Evolutionary conservation across 1,140 invertebrate species (phyloP), one percentile per base, ranked within the genome.

Genomic region (Drosophila guanche): DNA sequence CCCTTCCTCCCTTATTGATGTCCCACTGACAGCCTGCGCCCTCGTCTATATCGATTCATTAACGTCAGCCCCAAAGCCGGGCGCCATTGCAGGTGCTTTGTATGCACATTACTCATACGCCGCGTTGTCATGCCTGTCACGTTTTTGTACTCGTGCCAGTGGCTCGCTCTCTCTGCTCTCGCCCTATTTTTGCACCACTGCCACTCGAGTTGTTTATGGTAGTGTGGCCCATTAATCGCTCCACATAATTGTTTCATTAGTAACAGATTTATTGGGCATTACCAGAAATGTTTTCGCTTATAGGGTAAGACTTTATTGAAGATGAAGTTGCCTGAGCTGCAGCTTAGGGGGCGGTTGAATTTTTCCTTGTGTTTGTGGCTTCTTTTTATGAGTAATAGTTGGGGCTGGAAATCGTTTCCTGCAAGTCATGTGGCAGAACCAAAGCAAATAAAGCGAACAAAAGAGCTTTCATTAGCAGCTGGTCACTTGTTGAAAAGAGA

Each of bases 201-300:
- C 14, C 53, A 41, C 65, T 85, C 72, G 61, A 76, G 59, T 80
- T 84, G 72, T 80, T 84, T 86, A 73, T 73, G 76, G 67, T 63
- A 33, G 20, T 23, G 60, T 22, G 22, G 57, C 51, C 63, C 74
- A 81, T 85, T 85, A 86, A 81, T 81, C 81, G 81, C 67, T 52
- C 68, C 68, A 68, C 81, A 86, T 85, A 85, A 85, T 85, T 85
- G 83, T 85, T 85, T 85, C 83, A 88, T 85, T 85, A 85, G 77
- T 75, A 81, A 78, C 81, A 86, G 80, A 85, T 85, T 85, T 85
- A 85, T 75, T 72, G 69, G 60, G 61, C 47, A 70, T 81, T 88
- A 86, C 71, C n/a, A 66, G 45, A 56, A 41, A 52, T 54, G 22
- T 69, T 25, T 10, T 37, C 70, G 52, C 47, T 25, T 41, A 43